phyloP scores from a whole-genome alignment of 1,140 invertebrate genomes.

The Psilanteris sp. region DNA sequence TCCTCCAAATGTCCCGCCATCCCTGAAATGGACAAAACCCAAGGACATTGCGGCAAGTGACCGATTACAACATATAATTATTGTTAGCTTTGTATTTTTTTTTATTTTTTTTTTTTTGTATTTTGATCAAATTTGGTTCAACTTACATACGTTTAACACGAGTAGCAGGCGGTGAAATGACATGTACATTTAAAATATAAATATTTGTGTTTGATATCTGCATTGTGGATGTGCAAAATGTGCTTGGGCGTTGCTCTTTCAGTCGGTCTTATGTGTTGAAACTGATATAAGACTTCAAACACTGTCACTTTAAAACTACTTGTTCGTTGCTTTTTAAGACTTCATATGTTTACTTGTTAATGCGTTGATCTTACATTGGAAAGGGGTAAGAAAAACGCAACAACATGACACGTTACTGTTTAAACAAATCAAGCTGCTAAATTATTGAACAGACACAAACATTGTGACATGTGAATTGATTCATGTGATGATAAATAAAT shows the following conservation, averaged over 20 bases:
- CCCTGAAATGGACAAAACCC: constrained; percentile 79
- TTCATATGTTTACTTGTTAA: too few species aligned
- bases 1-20: constrained; percentile 76
- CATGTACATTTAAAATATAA: constrained; percentile 55
- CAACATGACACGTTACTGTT: too few species aligned
- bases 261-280: constrained; percentile 12
- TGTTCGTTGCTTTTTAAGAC: too few species aligned
- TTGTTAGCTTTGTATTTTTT: constrained; percentile 13
- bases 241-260: constrained; percentile 72
- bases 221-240: constrained; percentile 75
- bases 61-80: constrained; percentile 36
- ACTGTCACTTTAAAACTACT: constrained; percentile 3
- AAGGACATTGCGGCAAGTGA: constrained; percentile 72
- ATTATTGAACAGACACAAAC: too few species aligned
- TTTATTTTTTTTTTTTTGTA: constrained; percentile 15
- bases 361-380: too few species aligned
- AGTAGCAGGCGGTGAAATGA: constrained; percentile 65
- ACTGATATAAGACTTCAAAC: neutral
- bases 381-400: too few species aligned
- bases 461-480: too few species aligned
- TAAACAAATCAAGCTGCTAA: too few species aligned
- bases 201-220: constrained; percentile 67
- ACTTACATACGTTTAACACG: constrained; percentile 63
- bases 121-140: constrained; percentile 20
- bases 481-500: too few species aligned